A percentile compares a stretch with the other conserved stretches of the same genome.
These are phyloP conservation scores for Cherax destructor DNA, from an alignment of 1,140 invertebrate genomes.

Conservation along the genomic window DNA sequence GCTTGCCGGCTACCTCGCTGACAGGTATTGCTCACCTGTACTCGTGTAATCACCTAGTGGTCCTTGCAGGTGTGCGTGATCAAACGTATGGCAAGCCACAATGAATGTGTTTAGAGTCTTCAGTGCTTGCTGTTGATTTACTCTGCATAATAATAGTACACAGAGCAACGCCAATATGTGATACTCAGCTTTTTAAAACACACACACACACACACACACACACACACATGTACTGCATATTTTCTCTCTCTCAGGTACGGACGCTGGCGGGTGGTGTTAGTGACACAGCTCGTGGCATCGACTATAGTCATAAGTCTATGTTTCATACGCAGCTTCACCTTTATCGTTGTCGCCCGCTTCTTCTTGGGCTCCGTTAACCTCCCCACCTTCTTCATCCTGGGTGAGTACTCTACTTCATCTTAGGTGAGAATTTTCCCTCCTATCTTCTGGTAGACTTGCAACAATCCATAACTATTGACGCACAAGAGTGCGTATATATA, in stretches of 20 bases:
- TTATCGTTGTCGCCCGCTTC: slow-evolving; percentile 38
- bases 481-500: too few relatives aligned
- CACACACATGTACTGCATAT: not conserved
- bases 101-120: too few relatives aligned
- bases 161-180: too few relatives aligned
- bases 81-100: not conserved
- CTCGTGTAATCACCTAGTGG: not conserved
- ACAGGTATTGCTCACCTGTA: slow-evolving; percentile 8
- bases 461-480: too few relatives aligned
- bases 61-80: not conserved
- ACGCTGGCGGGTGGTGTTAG: slow-evolving; percentile 26
- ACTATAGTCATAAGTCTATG: not conserved
- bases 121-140: too few relatives aligned
- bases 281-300: not conserved
- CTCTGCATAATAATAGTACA: too few relatives aligned
- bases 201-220: too few relatives aligned
- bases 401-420: slow-evolving; percentile 16
- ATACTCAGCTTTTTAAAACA: too few relatives aligned
- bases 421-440: too few relatives aligned
- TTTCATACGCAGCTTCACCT: not conserved
- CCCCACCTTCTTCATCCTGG: not conserved
- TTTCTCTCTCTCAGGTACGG: slow-evolving; percentile 42
- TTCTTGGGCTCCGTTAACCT: slow-evolving; percentile 3
- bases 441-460: too few relatives aligned
- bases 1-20: slow-evolving; percentile 26